phyloP scores from a whole-genome alignment of 2,797 vertebrate genomes.

The Sphenopsis melanotis region DNA sequence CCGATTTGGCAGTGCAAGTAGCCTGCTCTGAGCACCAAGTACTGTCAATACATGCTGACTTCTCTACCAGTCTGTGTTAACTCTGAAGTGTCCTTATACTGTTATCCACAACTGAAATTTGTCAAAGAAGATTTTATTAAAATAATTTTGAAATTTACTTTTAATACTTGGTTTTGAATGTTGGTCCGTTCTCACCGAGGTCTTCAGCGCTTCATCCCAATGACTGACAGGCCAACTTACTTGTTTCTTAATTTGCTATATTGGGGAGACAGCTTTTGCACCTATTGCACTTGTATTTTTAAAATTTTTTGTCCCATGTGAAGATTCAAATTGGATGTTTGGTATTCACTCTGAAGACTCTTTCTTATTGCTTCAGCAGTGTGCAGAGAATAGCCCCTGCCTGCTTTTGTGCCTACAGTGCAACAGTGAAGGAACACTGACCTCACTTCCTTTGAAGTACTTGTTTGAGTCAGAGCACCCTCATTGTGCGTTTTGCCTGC shows the following conservation, averaged over 20 bases:
- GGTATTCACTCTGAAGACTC: background rate
- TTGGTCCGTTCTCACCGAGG: background rate
- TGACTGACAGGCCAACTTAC: background rate
- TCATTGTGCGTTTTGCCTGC: background rate
- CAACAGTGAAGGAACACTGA: background rate
- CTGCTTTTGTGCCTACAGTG: background rate
- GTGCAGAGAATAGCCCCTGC: background rate
- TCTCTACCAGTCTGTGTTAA: background rate
- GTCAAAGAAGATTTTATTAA: background rate
- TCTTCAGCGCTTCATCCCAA: background rate
- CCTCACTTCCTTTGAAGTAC: background rate
- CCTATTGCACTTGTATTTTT: background rate
- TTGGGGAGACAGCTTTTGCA: background rate
- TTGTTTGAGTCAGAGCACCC: background rate
- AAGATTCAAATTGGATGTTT: background rate
- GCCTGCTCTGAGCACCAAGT: background rate
- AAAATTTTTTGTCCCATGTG: accelerated
- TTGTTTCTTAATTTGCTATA: background rate
- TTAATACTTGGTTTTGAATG: background rate
- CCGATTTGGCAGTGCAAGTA: background rate
- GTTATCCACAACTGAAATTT: background rate
- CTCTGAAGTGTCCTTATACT: background rate
- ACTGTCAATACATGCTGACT: background rate
- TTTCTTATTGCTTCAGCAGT: background rate
- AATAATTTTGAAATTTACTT: background rate